Percentiles rank a stretch among this genome's conserved stretches.
phyloP scores from a whole-genome alignment of 2,113 vertebrate genomes.

The Argyrosomus japonicus region DNA sequence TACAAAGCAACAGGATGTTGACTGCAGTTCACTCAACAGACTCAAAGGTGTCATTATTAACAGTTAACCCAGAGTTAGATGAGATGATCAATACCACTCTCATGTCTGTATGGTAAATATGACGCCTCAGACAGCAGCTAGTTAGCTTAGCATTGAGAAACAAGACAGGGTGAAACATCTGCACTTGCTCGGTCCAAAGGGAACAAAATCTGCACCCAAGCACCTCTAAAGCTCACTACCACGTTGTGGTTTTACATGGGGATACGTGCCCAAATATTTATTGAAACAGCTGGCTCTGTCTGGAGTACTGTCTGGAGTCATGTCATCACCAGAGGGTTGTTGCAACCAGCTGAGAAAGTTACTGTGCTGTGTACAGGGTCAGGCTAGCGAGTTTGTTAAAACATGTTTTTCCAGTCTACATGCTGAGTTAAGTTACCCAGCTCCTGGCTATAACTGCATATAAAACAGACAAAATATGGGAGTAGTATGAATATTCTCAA shows the following conservation, averaged over 20 bases:
- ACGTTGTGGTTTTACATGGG: not conserved
- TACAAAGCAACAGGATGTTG: too few species aligned
- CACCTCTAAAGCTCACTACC: not conserved
- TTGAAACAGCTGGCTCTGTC: not conserved
- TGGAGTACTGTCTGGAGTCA: not conserved
- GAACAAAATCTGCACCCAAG: not conserved
- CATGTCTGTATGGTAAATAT: not conserved
- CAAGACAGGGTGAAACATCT: not conserved
- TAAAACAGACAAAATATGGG: too few species aligned
- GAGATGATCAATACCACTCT: not conserved
- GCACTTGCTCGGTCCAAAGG: not conserved
- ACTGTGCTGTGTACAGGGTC: not conserved
- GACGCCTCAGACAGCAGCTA: not conserved
- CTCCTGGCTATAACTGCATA: not conserved
- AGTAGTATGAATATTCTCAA: too few species aligned
- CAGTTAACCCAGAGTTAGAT: not conserved
- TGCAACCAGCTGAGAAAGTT: not conserved
- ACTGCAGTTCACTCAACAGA: too few species aligned
- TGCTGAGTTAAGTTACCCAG: not conserved
- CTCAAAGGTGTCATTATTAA: too few species aligned
- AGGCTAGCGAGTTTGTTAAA: not conserved
- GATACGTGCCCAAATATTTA: not conserved
- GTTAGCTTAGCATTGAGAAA: not conserved
- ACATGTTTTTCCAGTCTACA: too few species aligned
- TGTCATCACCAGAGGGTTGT: not conserved